Evolutionary conservation across 2,113 vertebrate species (phyloP).

Genomic region (Bubo blakistoni): DNA sequence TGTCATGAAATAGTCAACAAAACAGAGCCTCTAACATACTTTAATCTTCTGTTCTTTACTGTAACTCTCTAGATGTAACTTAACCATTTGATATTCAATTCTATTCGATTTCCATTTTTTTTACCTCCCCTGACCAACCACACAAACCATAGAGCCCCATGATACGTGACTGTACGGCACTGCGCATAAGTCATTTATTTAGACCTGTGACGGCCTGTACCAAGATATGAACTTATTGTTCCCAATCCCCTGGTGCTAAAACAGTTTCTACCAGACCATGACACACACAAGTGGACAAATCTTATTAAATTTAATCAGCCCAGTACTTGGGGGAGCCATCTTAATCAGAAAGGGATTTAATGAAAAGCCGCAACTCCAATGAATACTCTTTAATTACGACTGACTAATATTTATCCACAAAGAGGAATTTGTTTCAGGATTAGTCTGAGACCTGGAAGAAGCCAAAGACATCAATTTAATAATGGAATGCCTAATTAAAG

Average conservation of each 20-base stretch:
- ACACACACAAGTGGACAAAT: conserved; percentile 69
- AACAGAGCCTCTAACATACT: background rate
- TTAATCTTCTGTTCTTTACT: background rate
- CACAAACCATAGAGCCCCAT: background rate
- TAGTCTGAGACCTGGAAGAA: conserved; percentile 70
- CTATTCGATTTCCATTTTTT: background rate
- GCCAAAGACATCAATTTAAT: conserved; percentile 72
- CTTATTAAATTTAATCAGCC: conserved; percentile 67
- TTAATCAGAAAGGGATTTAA: conserved; percentile 76
- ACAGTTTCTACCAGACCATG: conserved; percentile 62
- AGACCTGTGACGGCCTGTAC: background rate
- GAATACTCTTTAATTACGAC: conserved; percentile 70
- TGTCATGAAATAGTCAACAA: background rate
- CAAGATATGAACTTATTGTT: background rate
- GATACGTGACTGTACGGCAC: background rate
- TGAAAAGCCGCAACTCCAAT: conserved; percentile 64
- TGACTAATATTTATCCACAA: conserved; percentile 75
- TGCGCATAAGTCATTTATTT: background rate
- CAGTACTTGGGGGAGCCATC: conserved; percentile 64
- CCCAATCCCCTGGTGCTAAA: conserved; percentile 40
- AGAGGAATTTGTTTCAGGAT: conserved; percentile 75
- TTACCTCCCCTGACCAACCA: background rate
- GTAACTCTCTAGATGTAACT: background rate
- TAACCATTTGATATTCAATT: background rate
- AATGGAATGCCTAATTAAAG: conserved; percentile 76